A percentile compares a stretch with the other conserved stretches of the same genome.
These are phyloP conservation scores for Orchestes rusci DNA, from an alignment of 2,888 invertebrate species.

Conservation along the genomic window DNA sequence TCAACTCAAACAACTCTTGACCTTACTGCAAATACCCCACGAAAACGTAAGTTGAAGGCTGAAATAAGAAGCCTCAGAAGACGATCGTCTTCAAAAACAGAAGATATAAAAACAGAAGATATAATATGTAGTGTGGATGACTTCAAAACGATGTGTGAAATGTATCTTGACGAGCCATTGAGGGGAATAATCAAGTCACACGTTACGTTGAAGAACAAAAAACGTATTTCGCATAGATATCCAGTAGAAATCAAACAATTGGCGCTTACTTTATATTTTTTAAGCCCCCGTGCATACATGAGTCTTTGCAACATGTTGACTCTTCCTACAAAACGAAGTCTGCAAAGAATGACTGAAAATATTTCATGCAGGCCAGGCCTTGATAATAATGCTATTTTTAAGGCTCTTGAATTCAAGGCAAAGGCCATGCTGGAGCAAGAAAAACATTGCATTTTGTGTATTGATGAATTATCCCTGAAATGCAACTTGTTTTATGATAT, in stretches of 20 bases:
- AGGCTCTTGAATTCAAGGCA: constrained; percentile 14
- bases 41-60: too few species aligned
- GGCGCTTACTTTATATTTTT: constrained; percentile 2
- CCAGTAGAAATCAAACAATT: constrained; percentile 4
- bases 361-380: constrained; percentile 1
- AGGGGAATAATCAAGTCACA: too few species aligned
- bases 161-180: too few species aligned
- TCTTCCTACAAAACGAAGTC: constrained; percentile 3
- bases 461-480: constrained; percentile 14
- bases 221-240: too few species aligned
- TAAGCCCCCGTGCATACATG: constrained; percentile 1
- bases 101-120: too few species aligned
- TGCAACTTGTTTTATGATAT: constrained; percentile 15
- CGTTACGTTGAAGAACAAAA: too few species aligned
- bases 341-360: constrained; percentile 6
- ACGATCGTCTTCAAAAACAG: too few species aligned
- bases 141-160: too few species aligned
- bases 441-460: constrained; percentile 12
- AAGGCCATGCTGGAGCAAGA: constrained; percentile 13
- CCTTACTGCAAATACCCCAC: too few species aligned
- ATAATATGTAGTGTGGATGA: too few species aligned
- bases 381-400: neutral
- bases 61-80: too few species aligned
- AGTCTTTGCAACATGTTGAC: neutral
- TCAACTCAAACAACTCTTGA: too few species aligned